These are phyloP conservation scores for Lasioglossum pauxillum DNA, from an alignment of 2,888 invertebrate genomes.

Conservation along the genomic window DNA sequence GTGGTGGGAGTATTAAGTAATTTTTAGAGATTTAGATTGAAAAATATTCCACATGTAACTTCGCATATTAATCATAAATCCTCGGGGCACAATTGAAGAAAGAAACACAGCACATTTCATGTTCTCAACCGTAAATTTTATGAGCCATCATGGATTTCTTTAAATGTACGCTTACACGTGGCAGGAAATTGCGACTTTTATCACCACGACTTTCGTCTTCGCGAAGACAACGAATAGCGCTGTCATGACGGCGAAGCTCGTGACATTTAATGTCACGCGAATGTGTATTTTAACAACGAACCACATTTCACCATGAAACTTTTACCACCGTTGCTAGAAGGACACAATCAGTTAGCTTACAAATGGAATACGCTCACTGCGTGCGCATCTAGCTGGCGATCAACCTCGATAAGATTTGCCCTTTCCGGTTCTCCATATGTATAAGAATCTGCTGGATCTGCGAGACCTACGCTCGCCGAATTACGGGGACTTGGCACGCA, in stretches of 20 bases:
- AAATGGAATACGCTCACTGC: neutral
- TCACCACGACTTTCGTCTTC: neutral
- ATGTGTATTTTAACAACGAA: neutral
- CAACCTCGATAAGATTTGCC: constrained; percentile 7
- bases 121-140: neutral
- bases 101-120: neutral
- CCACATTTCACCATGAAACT: neutral
- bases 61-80: neutral
- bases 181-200: neutral
- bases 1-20: too few relatives aligned
- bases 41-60: neutral
- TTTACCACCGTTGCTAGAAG: neutral
- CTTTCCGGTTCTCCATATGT: constrained; percentile 15
- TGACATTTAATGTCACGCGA: constrained; percentile 1
- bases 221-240: neutral
- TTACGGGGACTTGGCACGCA: constrained; percentile 36
- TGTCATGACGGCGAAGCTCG: neutral
- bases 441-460: constrained; percentile 18
- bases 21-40: too few relatives aligned
- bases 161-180: neutral
- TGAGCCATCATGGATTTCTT: neutral
- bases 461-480: constrained; percentile 5
- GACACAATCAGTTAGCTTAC: neutral
- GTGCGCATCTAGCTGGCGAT: constrained; percentile 19
- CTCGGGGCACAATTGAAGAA: neutral